Base-by-base conservation (phyloP, 2,797 vertebrate species). In the Triplophysa yarkandensis region DNA sequence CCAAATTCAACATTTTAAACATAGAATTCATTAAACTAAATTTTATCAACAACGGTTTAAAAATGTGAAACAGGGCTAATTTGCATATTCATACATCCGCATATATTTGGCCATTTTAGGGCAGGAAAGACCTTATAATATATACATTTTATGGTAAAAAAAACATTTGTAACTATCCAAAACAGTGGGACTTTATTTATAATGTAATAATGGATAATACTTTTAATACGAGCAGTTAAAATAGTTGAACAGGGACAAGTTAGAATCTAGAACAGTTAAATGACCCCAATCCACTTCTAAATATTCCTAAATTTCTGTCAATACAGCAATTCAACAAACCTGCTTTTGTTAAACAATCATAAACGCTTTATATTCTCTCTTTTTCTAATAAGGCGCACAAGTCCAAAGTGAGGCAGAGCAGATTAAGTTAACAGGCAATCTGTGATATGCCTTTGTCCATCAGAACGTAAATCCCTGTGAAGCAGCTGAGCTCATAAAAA, bases 401-500 rank as follows among this genome's bases (percentile, higher is more conserved):
- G 36, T 19, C 64, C 68, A 57, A 70, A 64, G 41, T 71, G 78
- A 68, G 52, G 41, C 0, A n/a, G 80, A 39, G 25, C 44, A 83
- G 64, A 89, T 88, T 83, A 85, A 85, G 82, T 86, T 87, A 88
- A 84, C 85, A 89, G 87, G 83, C 39, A 60, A 74, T 65, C 28
- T 70, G 75, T 77, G 81, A 85, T 84, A 75, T 80, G 73, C 73
- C 72, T 73, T 48, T 67, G 82, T 85, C 85, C 81, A 86, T 88
- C 83, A 86, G 78, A 85, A 89, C 87, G 89, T 86, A 84, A 87
- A 86, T 86, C 88, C 85, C 88, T 50, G 21, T 77, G 81, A 61
- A 82, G 77, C 86, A 87, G 85, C 87, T 86, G 82, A 86, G 76
- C 87, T 91, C 85, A 87, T 90, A 90, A 89, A 90, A 88, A 88